phyloP scores from a whole-genome alignment of 92 coral and sea anemone species.

The Ricordea florida region DNA sequence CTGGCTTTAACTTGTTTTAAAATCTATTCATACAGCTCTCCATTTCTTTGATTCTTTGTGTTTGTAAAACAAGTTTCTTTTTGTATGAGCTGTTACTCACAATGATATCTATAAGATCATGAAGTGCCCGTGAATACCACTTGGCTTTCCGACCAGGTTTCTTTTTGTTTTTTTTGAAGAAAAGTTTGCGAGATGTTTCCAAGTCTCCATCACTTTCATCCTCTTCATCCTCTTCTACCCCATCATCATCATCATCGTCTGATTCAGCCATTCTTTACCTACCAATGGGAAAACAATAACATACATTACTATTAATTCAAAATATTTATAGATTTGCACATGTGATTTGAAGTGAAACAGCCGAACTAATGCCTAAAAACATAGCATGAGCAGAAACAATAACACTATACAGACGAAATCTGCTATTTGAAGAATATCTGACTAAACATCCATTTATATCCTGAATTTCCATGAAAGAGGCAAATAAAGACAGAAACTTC shows the following conservation, averaged over 20 bases:
- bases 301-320: not conserved
- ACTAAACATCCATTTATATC: no score
- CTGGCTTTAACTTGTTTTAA: conserved; percentile 24
- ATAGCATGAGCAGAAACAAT: not conserved
- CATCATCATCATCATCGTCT: conserved; percentile 1
- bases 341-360: conserved; percentile 9
- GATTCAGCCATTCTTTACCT: conserved; percentile 13
- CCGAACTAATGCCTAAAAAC: not conserved
- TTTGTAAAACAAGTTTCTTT: conserved; percentile 42
- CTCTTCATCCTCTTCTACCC: not conserved
- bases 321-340: not conserved
- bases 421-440: no score
- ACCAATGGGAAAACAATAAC: conserved; percentile 5
- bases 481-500: no score
- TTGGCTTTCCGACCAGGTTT: conserved; percentile 48
- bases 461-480: no score
- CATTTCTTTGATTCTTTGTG: conserved; percentile 54
- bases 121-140: conserved; percentile 42
- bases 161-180: conserved; percentile 31
- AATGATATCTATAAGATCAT: conserved; percentile 43
- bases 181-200: not conserved
- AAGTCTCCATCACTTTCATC: conserved; percentile 23
- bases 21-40: conserved; percentile 39
- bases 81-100: conserved; percentile 26
- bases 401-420: not conserved